Base-by-base conservation (phyloP, 2,797 vertebrate genomes). In the Cichlasoma orientale region DNA sequence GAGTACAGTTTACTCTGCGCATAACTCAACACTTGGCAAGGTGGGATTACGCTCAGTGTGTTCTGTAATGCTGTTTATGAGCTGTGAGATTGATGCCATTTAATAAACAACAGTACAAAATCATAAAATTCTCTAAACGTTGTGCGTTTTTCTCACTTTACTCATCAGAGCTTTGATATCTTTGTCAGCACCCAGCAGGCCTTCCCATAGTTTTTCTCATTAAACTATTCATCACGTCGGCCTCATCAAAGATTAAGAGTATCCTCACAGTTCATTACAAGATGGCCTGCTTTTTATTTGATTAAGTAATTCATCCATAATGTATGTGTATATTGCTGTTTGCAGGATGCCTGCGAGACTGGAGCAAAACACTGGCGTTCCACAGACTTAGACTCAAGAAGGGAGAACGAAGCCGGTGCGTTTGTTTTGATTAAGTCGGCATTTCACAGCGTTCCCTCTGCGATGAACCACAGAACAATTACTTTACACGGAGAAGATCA, bases 261-360 rank as follows among this genome's bases (percentile, higher is more conserved):
- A 88, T 91, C 88, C 91, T 92, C 79, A 78, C 88, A 90, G 89
- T 94, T 93, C 89, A 92, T 93, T 92, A 93, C 88, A 90, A 92
- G 87, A 92, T 89, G 92, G 84, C 80, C 80, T 91, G 88, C 88
- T 92, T 93, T 93, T 93, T 92, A 93, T 93, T 93, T 93, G 92
- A 94, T 92, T 84, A 92, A 90, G 92, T 92, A 88, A 91, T 93
- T 93, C 92, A 95, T 96, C 87, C 90, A 95, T 94, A 92, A 95
- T 95, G 82, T 58, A 95, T 95, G 90, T 84, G 77, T 84, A 68
- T 89, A 82, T 89, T 93, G 88, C 89, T 84, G 85, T 87, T 92
- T 91, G 80, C 82, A 84, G 84, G 80, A 91, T 75, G 91, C 86
- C 85, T 84, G 79, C 5, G 75, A 92, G 88, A 88, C 77, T 23